These are phyloP conservation scores for Neocrepidodera transversa DNA, from an alignment of 2,888 invertebrate species.

Conservation along the genomic window DNA sequence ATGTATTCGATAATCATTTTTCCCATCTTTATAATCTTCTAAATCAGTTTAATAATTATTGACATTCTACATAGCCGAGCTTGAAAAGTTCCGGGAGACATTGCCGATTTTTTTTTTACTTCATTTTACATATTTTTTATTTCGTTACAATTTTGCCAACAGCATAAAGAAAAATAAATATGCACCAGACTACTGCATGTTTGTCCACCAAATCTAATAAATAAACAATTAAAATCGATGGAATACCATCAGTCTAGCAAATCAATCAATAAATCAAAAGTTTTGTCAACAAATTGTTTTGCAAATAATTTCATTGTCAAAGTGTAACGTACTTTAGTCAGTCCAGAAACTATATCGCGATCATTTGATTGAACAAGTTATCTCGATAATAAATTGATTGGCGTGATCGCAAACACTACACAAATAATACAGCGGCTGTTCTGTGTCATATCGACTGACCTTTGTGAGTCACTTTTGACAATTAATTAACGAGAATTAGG, in stretches of 20 bases:
- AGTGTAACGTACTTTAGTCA: slow-evolving; percentile 2
- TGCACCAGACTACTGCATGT: too few species aligned
- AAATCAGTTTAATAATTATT: too few species aligned
- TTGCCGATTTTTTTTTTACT: too few species aligned
- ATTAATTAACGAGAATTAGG: background rate
- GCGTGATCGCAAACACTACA: background rate
- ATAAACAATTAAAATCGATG: too few species aligned
- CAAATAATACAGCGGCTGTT: background rate
- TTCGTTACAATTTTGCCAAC: too few species aligned
- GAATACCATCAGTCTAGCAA: background rate
- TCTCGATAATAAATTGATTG: slow-evolving; percentile 7
- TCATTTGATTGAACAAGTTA: background rate
- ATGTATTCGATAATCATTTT: too few species aligned
- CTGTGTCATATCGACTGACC: slow-evolving; percentile 3
- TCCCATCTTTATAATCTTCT: too few species aligned
- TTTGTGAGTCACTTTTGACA: background rate
- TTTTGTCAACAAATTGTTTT: background rate
- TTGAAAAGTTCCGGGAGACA: too few species aligned
- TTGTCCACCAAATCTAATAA: too few species aligned
- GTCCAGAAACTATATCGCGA: background rate
- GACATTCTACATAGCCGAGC: too few species aligned
- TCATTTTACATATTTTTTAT: too few species aligned
- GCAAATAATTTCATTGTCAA: slow-evolving; percentile 10
- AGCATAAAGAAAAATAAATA: too few species aligned
- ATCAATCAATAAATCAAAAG: background rate